A percentile compares a stretch with the other conserved stretches of the same genome.
Evolutionary conservation across 2,797 vertebrate genomes (phyloP).

Genomic region (Hydrophis major): DNA sequence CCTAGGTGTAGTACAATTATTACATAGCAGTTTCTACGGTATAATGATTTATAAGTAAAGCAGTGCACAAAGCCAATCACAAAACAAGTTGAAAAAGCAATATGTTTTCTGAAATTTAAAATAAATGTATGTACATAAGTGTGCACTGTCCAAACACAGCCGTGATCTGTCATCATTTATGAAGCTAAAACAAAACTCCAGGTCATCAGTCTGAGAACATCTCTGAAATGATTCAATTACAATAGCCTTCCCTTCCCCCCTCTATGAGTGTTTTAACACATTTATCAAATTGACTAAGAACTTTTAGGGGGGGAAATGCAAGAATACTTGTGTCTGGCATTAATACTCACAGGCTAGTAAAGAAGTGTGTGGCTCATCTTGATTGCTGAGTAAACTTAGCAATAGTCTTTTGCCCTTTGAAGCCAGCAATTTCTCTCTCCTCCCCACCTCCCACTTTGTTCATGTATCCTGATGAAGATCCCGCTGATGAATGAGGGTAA

Average conservation of each 20-base stretch:
- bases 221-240: neutral
- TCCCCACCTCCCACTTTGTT: neutral
- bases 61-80: neutral
- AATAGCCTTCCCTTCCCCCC: neutral
- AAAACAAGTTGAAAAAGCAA: neutral
- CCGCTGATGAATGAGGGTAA: constrained; percentile 32
- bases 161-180: neutral
- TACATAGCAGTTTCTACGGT: neutral
- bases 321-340: neutral
- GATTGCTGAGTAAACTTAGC: constrained; percentile 25
- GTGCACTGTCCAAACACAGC: neutral
- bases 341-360: constrained; percentile 16
- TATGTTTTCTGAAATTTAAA: neutral
- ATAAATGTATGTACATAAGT: neutral
- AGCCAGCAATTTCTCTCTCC: neutral
- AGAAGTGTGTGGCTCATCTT: constrained; percentile 5
- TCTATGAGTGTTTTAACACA: neutral
- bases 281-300: neutral
- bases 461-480: constrained; percentile 12
- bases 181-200: neutral
- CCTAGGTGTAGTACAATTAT: neutral
- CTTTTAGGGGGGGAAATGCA: neutral
- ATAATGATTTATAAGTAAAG: neutral
- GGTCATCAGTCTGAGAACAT: neutral
- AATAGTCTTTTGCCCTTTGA: constrained; percentile 27